Evolutionary conservation across 2,113 vertebrate genomes (phyloP).

Genomic region (Halcyon senegalensis): DNA sequence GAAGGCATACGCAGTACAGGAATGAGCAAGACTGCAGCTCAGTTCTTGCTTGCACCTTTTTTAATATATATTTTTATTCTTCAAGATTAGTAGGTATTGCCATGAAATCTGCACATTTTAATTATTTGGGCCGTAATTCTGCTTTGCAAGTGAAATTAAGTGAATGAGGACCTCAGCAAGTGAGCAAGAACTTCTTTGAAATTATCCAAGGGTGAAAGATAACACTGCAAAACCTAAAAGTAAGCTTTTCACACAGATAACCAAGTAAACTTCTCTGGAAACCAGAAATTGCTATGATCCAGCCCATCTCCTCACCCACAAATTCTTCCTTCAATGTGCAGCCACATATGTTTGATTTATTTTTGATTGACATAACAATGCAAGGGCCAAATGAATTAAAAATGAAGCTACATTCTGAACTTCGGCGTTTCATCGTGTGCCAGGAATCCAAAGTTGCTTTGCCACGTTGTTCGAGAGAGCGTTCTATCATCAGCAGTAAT

Average conservation of each 20-base stretch:
- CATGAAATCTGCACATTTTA: neutral
- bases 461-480: slow-evolving; percentile 1
- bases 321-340: slow-evolving; percentile 4
- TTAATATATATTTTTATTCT: neutral
- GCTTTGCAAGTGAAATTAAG: neutral
- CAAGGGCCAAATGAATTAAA: slow-evolving; percentile 52
- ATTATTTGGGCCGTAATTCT: neutral
- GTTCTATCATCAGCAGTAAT: slow-evolving; percentile 26
- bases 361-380: slow-evolving; percentile 56
- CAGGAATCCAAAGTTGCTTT: slow-evolving; percentile 28
- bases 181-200: neutral
- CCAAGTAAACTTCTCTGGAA: slow-evolving; percentile 8
- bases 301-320: slow-evolving; percentile 7
- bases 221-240: neutral
- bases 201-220: neutral
- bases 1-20: neutral
- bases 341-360: slow-evolving; percentile 40
- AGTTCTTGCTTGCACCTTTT: neutral
- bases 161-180: neutral
- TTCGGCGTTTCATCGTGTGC: slow-evolving; percentile 35
- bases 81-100: neutral
- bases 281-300: neutral
- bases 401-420: neutral
- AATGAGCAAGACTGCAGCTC: neutral
- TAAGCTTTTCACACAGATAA: neutral